Evolutionary conservation across 2,113 vertebrate genomes (phyloP), one percentile per base, ranked within the genome.

Genomic region (Bathybates hornii): DNA sequence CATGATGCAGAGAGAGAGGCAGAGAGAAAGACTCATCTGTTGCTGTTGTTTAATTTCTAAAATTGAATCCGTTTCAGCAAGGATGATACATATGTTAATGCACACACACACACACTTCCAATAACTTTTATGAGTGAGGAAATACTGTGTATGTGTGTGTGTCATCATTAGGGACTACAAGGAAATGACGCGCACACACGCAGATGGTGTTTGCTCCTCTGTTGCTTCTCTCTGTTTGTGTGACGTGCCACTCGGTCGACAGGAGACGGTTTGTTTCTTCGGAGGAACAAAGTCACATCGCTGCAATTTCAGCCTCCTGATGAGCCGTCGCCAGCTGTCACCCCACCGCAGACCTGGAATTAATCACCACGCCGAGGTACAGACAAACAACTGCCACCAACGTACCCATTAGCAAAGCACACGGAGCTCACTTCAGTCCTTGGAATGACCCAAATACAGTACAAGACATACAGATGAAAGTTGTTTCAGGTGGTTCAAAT

Each of bases 1-100:
- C 52, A 76, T n/a, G 53, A 59, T n/a, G 53, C 68, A 73, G 66
- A 48, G n/a, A 43, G 29, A 53, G 38, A 53, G 21, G 53, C n/a
- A 34, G 43, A 78, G 17, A 59, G 71, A 59, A 17, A 59, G 76
- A 66, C 38, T 90, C 91, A 87, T 91, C 88, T 91, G 89, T 71
- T 87, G 90, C 91, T 89, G 78, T 76, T 89, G 89, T 92, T 93
- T 92, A 76, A 93, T 94, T 92, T 92, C 84, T 73, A 57, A 90
- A 93, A 86, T 86, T 80, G 50, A 92, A 91, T 92, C 86, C 82
- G 63, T 83, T 89, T 87, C 81, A 83, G 53, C 21, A 19, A 68
- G 52, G 63, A 41, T 83, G 86, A 91, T 90, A 92, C 92, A 89
- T 85, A 92, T 93, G 91, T 92, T 88, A 90, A 88, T 88, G 54